A percentile compares a stretch with the other conserved stretches of the same genome.
Evolutionary conservation across 2,113 vertebrate species (phyloP).

Genomic region (Lepisosteus osseus): DNA sequence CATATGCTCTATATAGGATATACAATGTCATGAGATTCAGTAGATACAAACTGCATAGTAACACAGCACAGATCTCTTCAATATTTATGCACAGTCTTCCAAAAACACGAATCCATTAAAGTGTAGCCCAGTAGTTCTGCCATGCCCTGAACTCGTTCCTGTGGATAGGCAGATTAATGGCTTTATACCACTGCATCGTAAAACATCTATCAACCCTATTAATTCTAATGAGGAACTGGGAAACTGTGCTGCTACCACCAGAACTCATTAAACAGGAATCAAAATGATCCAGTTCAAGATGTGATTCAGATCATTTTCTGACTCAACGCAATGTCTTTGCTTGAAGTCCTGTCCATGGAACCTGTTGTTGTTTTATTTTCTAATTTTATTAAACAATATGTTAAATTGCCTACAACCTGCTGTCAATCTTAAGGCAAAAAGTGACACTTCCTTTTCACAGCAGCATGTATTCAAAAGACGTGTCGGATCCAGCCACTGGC

Average conservation of each 20-base stretch:
- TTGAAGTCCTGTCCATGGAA: neutral
- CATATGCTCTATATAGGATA: too few species aligned
- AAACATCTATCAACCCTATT: neutral
- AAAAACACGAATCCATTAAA: too few species aligned
- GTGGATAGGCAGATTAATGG: neutral
- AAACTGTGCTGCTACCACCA: neutral
- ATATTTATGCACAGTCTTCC: too few species aligned
- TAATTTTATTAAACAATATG: neutral
- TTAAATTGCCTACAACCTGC: neutral
- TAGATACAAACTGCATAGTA: too few species aligned
- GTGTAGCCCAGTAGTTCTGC: too few species aligned
- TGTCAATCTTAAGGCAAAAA: too few species aligned
- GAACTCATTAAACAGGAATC: neutral
- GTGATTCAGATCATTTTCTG: neutral
- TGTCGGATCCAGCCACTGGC: constrained; percentile 28
- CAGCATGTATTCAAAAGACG: constrained; percentile 9
- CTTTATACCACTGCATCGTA: neutral
- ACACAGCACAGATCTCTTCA: too few species aligned
- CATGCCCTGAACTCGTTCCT: too few species aligned
- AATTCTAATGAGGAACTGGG: neutral
- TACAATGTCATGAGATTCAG: too few species aligned
- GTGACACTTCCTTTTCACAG: neutral
- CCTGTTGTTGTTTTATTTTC: neutral
- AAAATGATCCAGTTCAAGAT: neutral
- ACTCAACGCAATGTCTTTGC: too few species aligned